A percentile compares a stretch with the other conserved stretches of the same genome.
These are phyloP conservation scores for Pachyuromys duprasi DNA, from an alignment of 2,797 vertebrate species.

Conservation along the genomic window DNA sequence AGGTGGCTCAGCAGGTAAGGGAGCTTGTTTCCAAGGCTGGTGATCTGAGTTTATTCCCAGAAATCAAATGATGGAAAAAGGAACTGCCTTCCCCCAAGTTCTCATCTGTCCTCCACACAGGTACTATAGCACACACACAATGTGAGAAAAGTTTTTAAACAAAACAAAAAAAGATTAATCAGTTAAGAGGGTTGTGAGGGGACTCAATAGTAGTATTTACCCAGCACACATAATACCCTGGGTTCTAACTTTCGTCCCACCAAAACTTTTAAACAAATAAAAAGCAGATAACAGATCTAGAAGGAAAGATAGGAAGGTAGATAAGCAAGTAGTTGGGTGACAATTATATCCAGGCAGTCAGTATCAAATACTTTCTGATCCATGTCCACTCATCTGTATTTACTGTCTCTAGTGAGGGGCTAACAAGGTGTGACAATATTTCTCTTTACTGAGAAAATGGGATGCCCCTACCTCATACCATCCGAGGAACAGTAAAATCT, in stretches of 20 bases:
- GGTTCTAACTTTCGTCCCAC: not conserved
- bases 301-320: not conserved
- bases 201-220: not conserved
- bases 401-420: fast-evolving
- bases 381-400: not conserved
- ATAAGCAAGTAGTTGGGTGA: not conserved
- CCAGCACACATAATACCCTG: not conserved
- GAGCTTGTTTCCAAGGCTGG: not conserved
- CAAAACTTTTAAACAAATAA: not conserved
- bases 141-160: not conserved
- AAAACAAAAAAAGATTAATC: not conserved
- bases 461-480: not conserved
- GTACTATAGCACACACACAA: not conserved
- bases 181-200: not conserved
- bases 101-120: not conserved
- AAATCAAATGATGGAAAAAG: not conserved
- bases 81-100: not conserved
- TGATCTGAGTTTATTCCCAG: not conserved
- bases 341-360: not conserved
- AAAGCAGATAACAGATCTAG: not conserved
- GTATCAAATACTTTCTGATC: not conserved
- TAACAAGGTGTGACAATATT: not conserved
- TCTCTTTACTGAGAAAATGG: not conserved
- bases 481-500: not conserved
- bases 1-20: not conserved